Conservation (phyloP, 2,797 vertebrate genomes). For the Megaceryle alcyon region DNA sequence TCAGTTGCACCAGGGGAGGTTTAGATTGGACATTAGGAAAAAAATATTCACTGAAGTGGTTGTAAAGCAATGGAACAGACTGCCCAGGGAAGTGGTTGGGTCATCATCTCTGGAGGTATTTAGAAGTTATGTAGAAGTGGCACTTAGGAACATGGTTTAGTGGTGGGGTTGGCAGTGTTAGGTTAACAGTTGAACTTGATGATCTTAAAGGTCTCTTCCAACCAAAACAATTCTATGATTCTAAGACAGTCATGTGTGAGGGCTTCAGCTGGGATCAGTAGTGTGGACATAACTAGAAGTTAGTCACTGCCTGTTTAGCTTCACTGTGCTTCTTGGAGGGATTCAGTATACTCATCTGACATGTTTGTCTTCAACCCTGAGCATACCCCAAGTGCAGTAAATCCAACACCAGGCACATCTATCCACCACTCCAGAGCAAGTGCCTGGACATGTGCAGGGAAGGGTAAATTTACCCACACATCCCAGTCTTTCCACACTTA, state of each 20-base stretch:
- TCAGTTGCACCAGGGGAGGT: not conserved
- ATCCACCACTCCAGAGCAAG: not conserved
- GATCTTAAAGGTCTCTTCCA: not conserved
- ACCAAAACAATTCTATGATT: not conserved
- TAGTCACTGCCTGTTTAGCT: not conserved
- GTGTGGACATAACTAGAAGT: not conserved
- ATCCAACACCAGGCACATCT: not conserved
- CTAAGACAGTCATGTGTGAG: not conserved
- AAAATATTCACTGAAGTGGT: not conserved
- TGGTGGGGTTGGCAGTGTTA: not conserved
- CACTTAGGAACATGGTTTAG: not conserved
- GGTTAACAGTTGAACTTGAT: not conserved
- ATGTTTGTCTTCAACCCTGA: not conserved
- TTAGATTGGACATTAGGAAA: not conserved
- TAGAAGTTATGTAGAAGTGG: not conserved
- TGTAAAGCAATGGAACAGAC: not conserved
- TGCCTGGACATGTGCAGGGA: rapidly evolving
- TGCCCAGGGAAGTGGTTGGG: not conserved
- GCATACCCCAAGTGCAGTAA: not conserved
- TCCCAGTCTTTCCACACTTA: not conserved
- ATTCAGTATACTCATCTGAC: not conserved
- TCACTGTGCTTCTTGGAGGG: not conserved
- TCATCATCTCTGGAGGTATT: not conserved
- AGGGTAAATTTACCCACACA: not conserved
- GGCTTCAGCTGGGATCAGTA: not conserved